Percentiles rank a stretch among this genome's conserved stretches.
phyloP scores from a whole-genome alignment of 2,888 invertebrate species.

The Miltochrista miniata region DNA sequence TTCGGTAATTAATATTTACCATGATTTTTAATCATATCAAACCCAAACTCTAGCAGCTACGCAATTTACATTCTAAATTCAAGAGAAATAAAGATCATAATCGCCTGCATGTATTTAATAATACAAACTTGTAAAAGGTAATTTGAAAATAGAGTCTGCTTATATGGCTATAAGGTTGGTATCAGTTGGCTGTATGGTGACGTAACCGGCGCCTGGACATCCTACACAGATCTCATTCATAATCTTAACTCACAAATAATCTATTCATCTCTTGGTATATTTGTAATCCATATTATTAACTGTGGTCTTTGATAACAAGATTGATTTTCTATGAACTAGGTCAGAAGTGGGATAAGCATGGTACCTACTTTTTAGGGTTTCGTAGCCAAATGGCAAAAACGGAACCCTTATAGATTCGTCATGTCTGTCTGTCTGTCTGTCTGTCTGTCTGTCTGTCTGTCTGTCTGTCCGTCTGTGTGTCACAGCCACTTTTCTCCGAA shows the following conservation, averaged over 20 bases:
- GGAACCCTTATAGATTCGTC: too few species aligned
- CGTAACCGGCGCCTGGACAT: constrained; percentile 68
- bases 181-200: constrained; percentile 47
- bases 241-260: constrained; percentile 60
- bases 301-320: too few species aligned
- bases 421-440: too few species aligned
- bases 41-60: constrained; percentile 28
- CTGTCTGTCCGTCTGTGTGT: too few species aligned
- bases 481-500: too few species aligned
- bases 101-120: constrained; percentile 13
- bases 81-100: constrained; percentile 21
- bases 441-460: too few species aligned
- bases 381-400: too few species aligned
- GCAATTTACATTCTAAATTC: constrained; percentile 19
- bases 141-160: constrained; percentile 47
- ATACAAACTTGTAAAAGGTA: constrained; percentile 22
- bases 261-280: constrained; percentile 60
- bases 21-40: constrained; percentile 31
- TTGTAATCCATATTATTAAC: constrained; percentile 54
- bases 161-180: constrained; percentile 47
- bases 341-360: background rate
- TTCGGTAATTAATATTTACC: constrained; percentile 38
- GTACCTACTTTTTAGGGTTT: background rate
- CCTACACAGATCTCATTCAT: constrained; percentile 63
- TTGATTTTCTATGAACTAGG: too few species aligned